Conservation (phyloP, 2,113 vertebrate genomes). For the Salvelinus alpinus region DNA sequence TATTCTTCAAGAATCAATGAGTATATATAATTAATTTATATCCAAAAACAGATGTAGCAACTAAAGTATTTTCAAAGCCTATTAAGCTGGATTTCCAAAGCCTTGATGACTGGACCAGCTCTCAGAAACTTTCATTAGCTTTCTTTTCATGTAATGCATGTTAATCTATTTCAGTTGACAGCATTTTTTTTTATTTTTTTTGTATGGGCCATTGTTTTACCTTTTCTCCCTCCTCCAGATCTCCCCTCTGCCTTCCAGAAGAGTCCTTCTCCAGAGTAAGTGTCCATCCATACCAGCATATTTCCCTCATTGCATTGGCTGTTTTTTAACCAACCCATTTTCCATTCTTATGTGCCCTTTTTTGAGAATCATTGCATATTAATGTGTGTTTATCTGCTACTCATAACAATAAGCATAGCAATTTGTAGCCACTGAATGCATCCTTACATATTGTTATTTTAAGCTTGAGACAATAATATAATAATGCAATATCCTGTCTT, state of each 20-base stretch:
- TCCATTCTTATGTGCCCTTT: background rate
- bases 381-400: background rate
- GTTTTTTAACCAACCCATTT: background rate
- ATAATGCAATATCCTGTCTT: too few species aligned
- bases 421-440: too few species aligned
- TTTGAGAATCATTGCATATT: background rate
- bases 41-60: too few species aligned
- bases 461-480: background rate
- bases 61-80: background rate
- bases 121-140: background rate
- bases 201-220: conserved; percentile 19
- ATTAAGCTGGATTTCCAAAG: too few species aligned
- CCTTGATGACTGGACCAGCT: background rate
- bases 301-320: conserved; percentile 2
- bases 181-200: conserved; percentile 23
- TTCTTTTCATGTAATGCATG: too few species aligned
- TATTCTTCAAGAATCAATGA: background rate
- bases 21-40: too few species aligned
- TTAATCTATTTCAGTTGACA: background rate
- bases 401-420: background rate
- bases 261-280: conserved; percentile 70
- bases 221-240: conserved; percentile 58
- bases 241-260: conserved; percentile 71
- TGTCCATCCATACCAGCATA: conserved; percentile 25
- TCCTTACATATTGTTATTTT: background rate